Base-by-base conservation (phyloP, 2,113 vertebrate genomes). In the Erpornis zantholeuca region DNA sequence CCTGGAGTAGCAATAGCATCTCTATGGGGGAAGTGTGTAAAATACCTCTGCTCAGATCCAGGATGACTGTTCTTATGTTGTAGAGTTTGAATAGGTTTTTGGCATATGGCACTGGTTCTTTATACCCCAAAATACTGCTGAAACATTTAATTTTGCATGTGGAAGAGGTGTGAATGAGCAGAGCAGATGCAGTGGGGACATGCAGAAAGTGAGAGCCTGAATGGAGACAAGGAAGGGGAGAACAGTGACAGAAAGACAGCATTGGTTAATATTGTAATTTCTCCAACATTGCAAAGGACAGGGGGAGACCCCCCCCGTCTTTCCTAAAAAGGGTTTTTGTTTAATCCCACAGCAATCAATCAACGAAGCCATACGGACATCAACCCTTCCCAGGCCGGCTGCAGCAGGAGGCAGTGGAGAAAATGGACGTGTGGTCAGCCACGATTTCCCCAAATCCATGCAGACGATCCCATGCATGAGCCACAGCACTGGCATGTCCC, bases 401-500 rank as follows among this genome's bases (percentile, higher is more conserved):
- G 98, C 99, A 90, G 98, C 98, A n/a, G 98, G 97, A 97, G 98
- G 98, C 52, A 98, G 98, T 49, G 99, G 99, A 94, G 99, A 99
- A 97, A 99, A 99, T 11, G 99, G 99, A 94, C 98, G 99, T 91
- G 98, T 99, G 95, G 98, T 99, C 97, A 98, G 98, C 97, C 99
- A 99, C n/a, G 99, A 99, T 98, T 99, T 99, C 97, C 98, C 99
- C 96, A 99, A 99, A 98, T 98, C 99, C 95, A 98, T 99, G 98
- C 99, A 99, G 97, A 99, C 99, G 4, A 98, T 99, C 96, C 99
- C 99, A 82, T 99, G 99, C 98, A 99, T 99, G 99, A 99, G 99
- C 97, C 99, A 99, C 98, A 98, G 98, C 94, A 99, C 99, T 79
- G 99, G 99, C 97, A 98, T 99, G 98, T 98, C 99, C 97, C 98